Evolutionary conservation across 2,797 vertebrate species (phyloP).

Genomic region (Hyperoplus immaculatus): DNA sequence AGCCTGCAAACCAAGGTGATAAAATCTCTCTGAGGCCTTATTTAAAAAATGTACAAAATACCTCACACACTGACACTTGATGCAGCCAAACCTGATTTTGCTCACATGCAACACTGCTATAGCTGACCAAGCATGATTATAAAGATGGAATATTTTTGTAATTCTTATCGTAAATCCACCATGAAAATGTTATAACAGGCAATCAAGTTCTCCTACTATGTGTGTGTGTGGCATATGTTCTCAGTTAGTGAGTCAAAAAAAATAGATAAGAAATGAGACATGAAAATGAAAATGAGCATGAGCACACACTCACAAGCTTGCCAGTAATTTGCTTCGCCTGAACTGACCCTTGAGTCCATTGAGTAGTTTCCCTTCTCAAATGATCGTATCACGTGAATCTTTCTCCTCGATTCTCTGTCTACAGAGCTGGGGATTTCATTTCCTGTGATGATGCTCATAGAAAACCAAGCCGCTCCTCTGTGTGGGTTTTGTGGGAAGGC

Average conservation of each 20-base stretch:
- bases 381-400: constrained; percentile 22
- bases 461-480: constrained; percentile 7
- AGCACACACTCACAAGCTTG: constrained; percentile 18
- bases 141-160: neutral
- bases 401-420: neutral
- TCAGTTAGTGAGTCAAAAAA: neutral
- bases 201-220: too few relatives aligned
- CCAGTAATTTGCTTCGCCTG: constrained; percentile 22
- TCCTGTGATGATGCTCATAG: neutral
- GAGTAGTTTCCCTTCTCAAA: constrained; percentile 52
- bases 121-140: neutral
- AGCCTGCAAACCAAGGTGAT: constrained; percentile 23
- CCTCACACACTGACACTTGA: neutral
- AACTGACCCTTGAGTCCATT: neutral
- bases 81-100: constrained; percentile 10
- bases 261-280: constrained; percentile 1
- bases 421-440: constrained; percentile 7
- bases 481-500: neutral
- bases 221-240: neutral
- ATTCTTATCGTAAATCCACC: neutral
- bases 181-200: neutral
- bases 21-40: constrained; percentile 28
- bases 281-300: constrained; percentile 7
- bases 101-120: neutral
- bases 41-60: neutral